Percentiles rank a stretch among this genome's conserved stretches.
Evolutionary conservation across 2,888 invertebrate species (phyloP).

Genomic region (Phaedon cochleariae): DNA sequence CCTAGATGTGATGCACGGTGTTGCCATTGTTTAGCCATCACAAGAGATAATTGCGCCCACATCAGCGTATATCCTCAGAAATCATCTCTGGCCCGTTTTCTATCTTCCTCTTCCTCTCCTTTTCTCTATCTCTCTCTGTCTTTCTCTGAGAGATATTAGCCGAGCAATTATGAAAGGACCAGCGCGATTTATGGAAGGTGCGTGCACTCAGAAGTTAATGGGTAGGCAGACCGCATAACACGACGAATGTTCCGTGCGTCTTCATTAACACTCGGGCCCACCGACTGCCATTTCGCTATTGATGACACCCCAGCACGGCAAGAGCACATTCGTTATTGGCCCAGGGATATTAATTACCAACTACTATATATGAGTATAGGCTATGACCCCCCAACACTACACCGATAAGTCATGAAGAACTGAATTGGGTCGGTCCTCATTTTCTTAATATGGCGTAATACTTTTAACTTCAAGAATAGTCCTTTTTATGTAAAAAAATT

Average conservation of each 20-base stretch:
- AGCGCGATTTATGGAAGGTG: slow-evolving; percentile 42
- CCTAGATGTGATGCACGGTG: too few relatives aligned
- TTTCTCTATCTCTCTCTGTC: neutral
- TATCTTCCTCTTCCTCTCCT: neutral
- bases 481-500: too few relatives aligned
- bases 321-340: slow-evolving; percentile 33
- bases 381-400: too few relatives aligned
- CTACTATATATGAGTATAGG: neutral
- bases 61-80: neutral
- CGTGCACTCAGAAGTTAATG: slow-evolving; percentile 42
- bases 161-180: slow-evolving; percentile 40
- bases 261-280: slow-evolving; percentile 44
- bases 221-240: slow-evolving; percentile 41
- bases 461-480: too few relatives aligned
- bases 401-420: too few relatives aligned
- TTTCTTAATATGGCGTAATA: too few relatives aligned
- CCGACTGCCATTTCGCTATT: slow-evolving; percentile 41
- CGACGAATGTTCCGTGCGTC: slow-evolving; percentile 46
- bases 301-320: slow-evolving; percentile 42
- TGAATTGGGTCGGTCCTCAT: too few relatives aligned
- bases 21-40: too few relatives aligned
- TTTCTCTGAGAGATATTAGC: slow-evolving; percentile 34
- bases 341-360: slow-evolving; percentile 12
- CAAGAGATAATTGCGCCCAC: too few relatives aligned
- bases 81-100: neutral